These are phyloP conservation scores for Urocynchramus pylzowi DNA, from an alignment of 2,113 vertebrate species.

Conservation along the genomic window DNA sequence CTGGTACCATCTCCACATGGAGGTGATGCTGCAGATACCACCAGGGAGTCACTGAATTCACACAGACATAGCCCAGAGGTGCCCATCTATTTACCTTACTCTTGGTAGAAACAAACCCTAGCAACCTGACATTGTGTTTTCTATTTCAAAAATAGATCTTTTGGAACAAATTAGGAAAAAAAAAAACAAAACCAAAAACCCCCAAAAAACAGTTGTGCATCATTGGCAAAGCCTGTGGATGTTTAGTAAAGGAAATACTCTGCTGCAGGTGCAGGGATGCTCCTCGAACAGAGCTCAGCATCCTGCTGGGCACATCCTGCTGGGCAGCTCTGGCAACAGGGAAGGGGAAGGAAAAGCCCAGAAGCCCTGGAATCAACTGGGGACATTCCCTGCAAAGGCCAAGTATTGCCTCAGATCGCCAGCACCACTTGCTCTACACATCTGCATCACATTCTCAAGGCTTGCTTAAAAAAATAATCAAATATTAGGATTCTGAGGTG, in stretches of 20 bases:
- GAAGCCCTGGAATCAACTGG: neutral
- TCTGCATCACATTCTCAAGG: neutral
- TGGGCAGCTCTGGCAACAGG: rapidly evolving
- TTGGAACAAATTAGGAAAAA: neutral
- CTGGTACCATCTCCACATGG: neutral
- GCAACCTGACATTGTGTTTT: neutral
- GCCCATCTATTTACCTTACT: neutral
- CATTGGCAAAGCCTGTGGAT: neutral
- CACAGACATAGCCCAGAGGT: neutral
- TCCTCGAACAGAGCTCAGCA: rapidly evolving
- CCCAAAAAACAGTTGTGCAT: neutral
- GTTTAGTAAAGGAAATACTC: neutral
- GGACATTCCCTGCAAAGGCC: neutral
- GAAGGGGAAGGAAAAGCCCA: neutral
- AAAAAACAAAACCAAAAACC: neutral
- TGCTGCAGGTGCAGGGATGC: neutral
- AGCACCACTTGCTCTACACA: neutral
- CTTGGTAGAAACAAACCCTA: neutral
- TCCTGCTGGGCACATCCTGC: neutral
- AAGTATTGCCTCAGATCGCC: neutral
- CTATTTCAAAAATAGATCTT: neutral
- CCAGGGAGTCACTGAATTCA: neutral
- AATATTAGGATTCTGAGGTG: rapidly evolving
- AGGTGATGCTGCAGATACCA: neutral
- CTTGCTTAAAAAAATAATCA: neutral